phyloP scores from a whole-genome alignment of 2,888 invertebrate species.

The Podotricha telesiphe region DNA sequence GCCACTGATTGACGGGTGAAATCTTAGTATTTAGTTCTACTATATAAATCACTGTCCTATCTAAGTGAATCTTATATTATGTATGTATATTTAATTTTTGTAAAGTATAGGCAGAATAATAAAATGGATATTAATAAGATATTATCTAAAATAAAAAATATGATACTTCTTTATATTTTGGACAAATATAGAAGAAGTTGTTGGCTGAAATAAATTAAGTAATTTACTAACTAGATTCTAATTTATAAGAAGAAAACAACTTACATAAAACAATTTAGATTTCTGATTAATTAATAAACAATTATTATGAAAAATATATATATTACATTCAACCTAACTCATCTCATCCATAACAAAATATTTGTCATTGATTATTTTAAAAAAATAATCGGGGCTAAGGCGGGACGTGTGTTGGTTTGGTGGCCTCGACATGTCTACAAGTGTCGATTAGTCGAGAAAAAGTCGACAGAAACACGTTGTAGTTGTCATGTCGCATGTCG shows the following conservation, averaged over 20 bases:
- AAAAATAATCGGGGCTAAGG: conserved; percentile 42
- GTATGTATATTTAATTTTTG: too few species aligned
- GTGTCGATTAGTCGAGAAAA: conserved; percentile 77
- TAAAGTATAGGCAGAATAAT: too few species aligned
- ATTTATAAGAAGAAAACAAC: too few species aligned
- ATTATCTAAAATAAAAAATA: too few species aligned
- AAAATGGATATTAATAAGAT: too few species aligned
- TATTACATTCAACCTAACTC: conserved; percentile 25
- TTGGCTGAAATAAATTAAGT: too few species aligned
- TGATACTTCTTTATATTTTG: too few species aligned
- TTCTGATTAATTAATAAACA: conserved; percentile 4
- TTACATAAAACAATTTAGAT: too few species aligned
- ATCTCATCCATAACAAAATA: conserved; percentile 50
- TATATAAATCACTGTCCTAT: conserved; percentile 6
- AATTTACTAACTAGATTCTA: too few species aligned
- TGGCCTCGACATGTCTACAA: conserved; percentile 49
- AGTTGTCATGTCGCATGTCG: conserved; percentile 62
- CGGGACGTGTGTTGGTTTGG: conserved; percentile 61
- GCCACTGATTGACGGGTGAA: conserved; percentile 34
- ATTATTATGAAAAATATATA: conserved; percentile 31
- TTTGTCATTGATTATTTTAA: conserved; percentile 51
- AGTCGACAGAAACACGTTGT: conserved; percentile 66
- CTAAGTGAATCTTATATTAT: background rate
- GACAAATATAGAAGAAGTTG: too few species aligned
- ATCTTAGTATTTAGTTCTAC: conserved; percentile 11